Conservation (phyloP, 2,797 vertebrate genomes). For the Zonotrichia albicollis region DNA sequence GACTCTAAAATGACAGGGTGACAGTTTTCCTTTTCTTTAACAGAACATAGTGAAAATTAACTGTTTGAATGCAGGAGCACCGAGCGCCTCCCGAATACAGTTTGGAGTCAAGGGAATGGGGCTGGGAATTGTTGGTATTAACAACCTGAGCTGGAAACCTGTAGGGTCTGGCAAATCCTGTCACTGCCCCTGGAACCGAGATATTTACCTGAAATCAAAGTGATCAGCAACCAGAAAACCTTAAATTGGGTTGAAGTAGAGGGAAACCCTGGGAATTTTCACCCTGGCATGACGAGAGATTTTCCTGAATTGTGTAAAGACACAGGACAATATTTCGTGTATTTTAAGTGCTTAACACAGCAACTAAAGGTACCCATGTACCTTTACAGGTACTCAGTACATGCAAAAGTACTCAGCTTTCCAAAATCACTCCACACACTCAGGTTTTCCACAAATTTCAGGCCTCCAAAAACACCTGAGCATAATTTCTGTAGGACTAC, state of each 20-base stretch:
- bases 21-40: slow-evolving; percentile 77
- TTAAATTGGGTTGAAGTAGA: not conserved
- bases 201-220: slow-evolving; percentile 12
- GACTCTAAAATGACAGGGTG: slow-evolving; percentile 80
- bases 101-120: slow-evolving; percentile 7
- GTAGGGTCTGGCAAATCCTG: not conserved
- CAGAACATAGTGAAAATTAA: slow-evolving; percentile 76
- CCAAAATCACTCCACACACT: not conserved
- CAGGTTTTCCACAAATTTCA: not conserved
- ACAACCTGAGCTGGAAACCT: not conserved
- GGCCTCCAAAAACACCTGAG: not conserved
- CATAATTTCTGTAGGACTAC: not conserved
- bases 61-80: slow-evolving; percentile 63
- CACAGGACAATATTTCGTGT: not conserved
- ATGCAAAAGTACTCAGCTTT: not conserved
- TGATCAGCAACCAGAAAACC: not conserved
- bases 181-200: not conserved
- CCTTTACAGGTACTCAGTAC: not conserved
- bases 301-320: not conserved
- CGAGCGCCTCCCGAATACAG: not conserved
- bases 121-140: slow-evolving; percentile 2
- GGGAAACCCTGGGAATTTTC: not conserved
- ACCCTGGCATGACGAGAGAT: not conserved
- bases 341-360: not conserved
- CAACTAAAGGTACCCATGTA: not conserved